phyloP scores from a whole-genome alignment of 2,888 invertebrate species.

The Pardosa pseudoannulata region DNA sequence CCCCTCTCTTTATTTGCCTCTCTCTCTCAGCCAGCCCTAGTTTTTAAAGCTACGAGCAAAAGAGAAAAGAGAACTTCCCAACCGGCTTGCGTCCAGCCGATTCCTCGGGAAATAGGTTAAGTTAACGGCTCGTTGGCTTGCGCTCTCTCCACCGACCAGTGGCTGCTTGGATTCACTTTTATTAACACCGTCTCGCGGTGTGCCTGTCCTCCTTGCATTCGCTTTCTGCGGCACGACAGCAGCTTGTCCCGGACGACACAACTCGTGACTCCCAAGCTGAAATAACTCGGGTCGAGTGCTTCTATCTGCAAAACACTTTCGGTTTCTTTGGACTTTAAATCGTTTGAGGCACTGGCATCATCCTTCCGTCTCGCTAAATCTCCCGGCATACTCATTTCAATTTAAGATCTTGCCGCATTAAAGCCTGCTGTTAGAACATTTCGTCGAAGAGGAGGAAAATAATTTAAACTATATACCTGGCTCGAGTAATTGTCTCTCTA shows the following conservation, averaged over 20 bases:
- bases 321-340: neutral
- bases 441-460: too few relatives aligned
- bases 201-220: conserved; percentile 41
- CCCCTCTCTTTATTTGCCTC: conserved; percentile 38
- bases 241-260: neutral
- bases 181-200: conserved; percentile 38
- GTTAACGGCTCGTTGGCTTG: conserved; percentile 60
- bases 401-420: too few relatives aligned
- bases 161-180: conserved; percentile 66
- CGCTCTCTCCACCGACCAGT: conserved; percentile 52
- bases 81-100: conserved; percentile 64
- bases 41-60: conserved; percentile 40
- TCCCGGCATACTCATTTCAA: too few relatives aligned
- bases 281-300: neutral
- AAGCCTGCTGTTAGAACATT: too few relatives aligned
- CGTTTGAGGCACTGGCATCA: neutral
- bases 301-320: neutral
- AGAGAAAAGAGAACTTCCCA: conserved; percentile 55
- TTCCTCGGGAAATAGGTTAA: conserved; percentile 70
- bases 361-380: too few relatives aligned
- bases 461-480: too few relatives aligned
- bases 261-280: neutral
- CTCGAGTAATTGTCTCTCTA: neutral
- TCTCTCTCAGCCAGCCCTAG: conserved; percentile 55
- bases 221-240: conserved; percentile 11